phyloP scores from a whole-genome alignment of 2,888 invertebrate genomes.

The Ptilodon capucinus region DNA sequence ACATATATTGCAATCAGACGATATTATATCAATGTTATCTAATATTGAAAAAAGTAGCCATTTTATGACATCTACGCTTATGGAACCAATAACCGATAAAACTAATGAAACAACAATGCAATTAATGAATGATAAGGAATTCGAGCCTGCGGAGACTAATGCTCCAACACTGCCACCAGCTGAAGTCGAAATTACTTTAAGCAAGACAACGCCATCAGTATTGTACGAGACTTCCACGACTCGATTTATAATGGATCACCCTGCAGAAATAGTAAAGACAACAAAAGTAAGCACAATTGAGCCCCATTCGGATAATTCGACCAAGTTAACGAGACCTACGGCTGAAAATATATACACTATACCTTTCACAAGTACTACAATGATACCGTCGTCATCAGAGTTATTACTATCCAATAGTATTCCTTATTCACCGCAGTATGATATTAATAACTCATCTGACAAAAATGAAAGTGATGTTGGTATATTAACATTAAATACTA shows the following conservation, averaged over 20 bases:
- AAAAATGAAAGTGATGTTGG: background rate
- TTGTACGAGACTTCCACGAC: background rate
- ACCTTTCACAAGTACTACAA: background rate
- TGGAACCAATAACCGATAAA: background rate
- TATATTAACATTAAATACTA: background rate
- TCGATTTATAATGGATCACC: background rate
- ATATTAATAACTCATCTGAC: background rate
- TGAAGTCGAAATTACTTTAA: background rate
- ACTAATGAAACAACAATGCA: background rate
- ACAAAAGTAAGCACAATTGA: background rate
- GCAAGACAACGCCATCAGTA: background rate
- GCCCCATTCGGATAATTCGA: background rate
- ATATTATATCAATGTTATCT: background rate
- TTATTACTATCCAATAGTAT: background rate
- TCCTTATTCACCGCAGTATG: background rate
- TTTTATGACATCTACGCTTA: background rate
- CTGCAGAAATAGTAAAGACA: background rate
- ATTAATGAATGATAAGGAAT: background rate
- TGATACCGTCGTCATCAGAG: background rate
- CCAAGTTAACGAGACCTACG: background rate
- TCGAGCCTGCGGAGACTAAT: background rate
- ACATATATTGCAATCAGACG: background rate
- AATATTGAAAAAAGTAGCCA: background rate
- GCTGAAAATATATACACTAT: background rate
- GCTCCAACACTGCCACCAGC: background rate